These are phyloP conservation scores for Heterodera schachtii DNA, from an alignment of 1,140 invertebrate genomes.

Conservation along the genomic window DNA sequence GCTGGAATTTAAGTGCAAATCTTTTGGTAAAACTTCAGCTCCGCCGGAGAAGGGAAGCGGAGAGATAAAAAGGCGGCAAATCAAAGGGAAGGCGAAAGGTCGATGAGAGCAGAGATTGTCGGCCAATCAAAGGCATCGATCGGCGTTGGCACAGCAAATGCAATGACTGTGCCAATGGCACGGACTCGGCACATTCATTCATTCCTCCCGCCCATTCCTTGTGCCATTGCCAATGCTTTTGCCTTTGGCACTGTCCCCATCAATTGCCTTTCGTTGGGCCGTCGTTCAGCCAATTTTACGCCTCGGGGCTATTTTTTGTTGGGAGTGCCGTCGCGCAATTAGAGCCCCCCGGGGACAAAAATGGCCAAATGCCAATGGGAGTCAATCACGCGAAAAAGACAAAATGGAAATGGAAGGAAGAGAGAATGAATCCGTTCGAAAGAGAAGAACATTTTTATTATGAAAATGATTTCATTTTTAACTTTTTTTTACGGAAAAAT, in stretches of 20 bases:
- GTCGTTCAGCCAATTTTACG: background rate
- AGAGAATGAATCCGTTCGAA: background rate
- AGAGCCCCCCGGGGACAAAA: background rate
- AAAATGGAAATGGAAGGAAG: background rate
- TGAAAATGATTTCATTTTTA: constrained; percentile 3
- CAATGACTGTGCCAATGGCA: too few species aligned
- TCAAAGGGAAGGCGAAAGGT: too few species aligned
- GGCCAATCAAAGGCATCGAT: too few species aligned
- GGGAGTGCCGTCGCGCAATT: background rate
- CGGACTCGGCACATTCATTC: too few species aligned
- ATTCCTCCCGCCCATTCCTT: too few species aligned
- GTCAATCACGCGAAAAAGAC: background rate
- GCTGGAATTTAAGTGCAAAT: background rate
- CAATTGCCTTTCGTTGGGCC: too few species aligned
- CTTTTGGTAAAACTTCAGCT: too few species aligned
- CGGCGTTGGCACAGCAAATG: too few species aligned
- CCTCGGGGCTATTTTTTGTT: background rate
- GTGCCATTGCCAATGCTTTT: background rate
- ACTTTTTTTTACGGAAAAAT: constrained; percentile 11
- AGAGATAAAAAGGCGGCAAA: too few species aligned
- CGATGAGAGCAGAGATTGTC: too few species aligned
- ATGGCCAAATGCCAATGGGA: background rate
- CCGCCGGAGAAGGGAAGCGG: too few species aligned
- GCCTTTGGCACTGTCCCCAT: background rate
- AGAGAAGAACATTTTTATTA: background rate